phyloP scores from a whole-genome alignment of 2,797 vertebrate species.

The Acanthurus lineatus region DNA sequence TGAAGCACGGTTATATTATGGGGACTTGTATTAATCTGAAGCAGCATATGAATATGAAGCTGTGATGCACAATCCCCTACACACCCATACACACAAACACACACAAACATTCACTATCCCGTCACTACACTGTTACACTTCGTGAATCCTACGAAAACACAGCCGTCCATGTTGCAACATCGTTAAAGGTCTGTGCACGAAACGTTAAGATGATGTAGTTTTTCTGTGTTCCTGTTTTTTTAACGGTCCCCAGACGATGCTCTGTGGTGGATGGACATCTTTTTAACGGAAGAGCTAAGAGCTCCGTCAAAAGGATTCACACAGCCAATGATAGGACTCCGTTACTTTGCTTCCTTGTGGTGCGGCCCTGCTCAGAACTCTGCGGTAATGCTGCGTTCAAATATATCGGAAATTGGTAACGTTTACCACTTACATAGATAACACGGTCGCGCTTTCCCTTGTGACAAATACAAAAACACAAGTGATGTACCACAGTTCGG shows the following conservation, averaged over 20 bases:
- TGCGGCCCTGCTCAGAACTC: constrained; percentile 40
- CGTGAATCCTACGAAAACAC: neutral
- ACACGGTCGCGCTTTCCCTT: too few relatives aligned
- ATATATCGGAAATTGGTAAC: accelerated
- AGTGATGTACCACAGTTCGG: neutral
- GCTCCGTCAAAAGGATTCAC: constrained; percentile 8
- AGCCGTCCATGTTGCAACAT: neutral
- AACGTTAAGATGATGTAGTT: too few relatives aligned
- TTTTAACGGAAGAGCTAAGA: neutral
- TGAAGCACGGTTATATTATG: too few relatives aligned
- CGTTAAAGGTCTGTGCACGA: neutral
- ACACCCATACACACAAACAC: too few relatives aligned
- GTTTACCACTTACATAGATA: too few relatives aligned
- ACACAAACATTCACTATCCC: too few relatives aligned
- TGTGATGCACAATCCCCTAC: too few relatives aligned
- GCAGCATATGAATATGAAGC: too few relatives aligned
- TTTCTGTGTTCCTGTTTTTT: too few relatives aligned
- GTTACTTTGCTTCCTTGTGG: constrained; percentile 42
- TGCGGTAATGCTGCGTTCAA: constrained; percentile 65
- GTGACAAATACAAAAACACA: neutral
- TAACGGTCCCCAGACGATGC: too few relatives aligned
- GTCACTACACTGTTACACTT: neutral
- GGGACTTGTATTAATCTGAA: too few relatives aligned
- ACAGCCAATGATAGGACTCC: too few relatives aligned
- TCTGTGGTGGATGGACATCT: neutral